Base-by-base conservation (phyloP, 2,888 invertebrate species). In the Netelia fuscicornis region DNA sequence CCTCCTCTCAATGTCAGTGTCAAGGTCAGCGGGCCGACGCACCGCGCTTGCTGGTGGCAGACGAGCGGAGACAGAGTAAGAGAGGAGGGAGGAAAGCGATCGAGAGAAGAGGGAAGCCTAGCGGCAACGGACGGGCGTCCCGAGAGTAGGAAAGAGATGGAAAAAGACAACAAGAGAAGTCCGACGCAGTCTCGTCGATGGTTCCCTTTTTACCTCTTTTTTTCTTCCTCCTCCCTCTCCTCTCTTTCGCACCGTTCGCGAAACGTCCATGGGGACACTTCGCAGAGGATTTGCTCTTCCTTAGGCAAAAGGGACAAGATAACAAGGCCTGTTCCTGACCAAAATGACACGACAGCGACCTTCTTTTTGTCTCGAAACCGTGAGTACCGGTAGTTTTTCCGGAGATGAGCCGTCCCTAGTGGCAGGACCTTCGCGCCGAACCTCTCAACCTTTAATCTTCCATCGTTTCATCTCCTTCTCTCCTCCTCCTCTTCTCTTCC, bases 21-120 rank as follows among this genome's bases (percentile, higher is more conserved):
- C 93, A 93, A 93, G 93, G 93, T 93, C 93, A 92, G 91, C 91
- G 89, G 92, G 92, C 90, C 92, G 93, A 91, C 91, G 93, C 92
- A 92, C 91, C 88, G 90, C 89, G 88, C 86, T 76, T 62, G 81
- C 81, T 83, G 86, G 86, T 68, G 65, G 79, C 80, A 83, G 85
- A 85, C 78, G 85, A 78, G 78, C 42, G 65, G 84, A 76, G 82
- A 72, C 77, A 56, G 74, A 76, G 60, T 13, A 48, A 54, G 76
- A 67, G 67, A 79, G 71, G 30, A 3, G 30, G 30, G 30, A 30
- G 30, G 30, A 30, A 2, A 30, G 30, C 30, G 30, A 30, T 30
- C 30, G 30, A 65, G 9, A 65, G 20, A 71, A 11, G 42, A 20
- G 6, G 44, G 13, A 37, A 62, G 37, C 44, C 37, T 44, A 58